Evolutionary conservation across 2,113 vertebrate genomes (phyloP), one percentile per base, ranked within the genome.

Genomic region (Entomyzon cyanotis): DNA sequence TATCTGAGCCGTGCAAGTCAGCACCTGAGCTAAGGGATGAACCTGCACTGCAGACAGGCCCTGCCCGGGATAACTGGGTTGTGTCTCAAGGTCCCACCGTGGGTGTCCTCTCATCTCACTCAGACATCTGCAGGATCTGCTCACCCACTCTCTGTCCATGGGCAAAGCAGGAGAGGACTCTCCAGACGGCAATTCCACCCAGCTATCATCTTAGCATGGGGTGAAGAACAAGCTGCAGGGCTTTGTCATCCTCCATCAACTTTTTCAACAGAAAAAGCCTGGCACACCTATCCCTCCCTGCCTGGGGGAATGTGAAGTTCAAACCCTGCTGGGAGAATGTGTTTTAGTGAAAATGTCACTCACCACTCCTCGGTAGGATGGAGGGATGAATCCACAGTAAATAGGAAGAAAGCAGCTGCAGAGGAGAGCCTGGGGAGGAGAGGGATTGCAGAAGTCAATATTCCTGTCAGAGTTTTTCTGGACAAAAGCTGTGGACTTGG

Each of bases 341-440:
- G n/a, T 60, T 39, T 47, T 14, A 10, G 28, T 33, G 42, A 63
- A 22, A 81, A 28, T 21, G 7, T 16, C 69, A 98, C 98, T 96
- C 83, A 98, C 98, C 98, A 98, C 98, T 0, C 98, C 98, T 3
- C 97, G 97, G 92, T 98, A 98, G 21, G 97, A 97, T 0, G 99
- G 99, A 42, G 99, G 98, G 81, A 98, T 97, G 81, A 99, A 94
- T 7, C 99, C 99, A 2, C 98, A 99, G 96, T 99, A 99, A 47
- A 98, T 97, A 0, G 99, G 99, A 27, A 99, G 97, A 77, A 99
- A 99, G 81, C 99, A 99, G 97, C 99, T 99, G 90, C 99, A 99
- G 47, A 99, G 97, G 42, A 99, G 97, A 70, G 98, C 98, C 99
- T 99, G 67, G 15, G 73, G 39, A 78, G 47, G 56, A 96, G 63